These are phyloP conservation scores for Neotoxoptera formosana DNA, from an alignment of 1,140 invertebrate genomes.

Conservation along the genomic window DNA sequence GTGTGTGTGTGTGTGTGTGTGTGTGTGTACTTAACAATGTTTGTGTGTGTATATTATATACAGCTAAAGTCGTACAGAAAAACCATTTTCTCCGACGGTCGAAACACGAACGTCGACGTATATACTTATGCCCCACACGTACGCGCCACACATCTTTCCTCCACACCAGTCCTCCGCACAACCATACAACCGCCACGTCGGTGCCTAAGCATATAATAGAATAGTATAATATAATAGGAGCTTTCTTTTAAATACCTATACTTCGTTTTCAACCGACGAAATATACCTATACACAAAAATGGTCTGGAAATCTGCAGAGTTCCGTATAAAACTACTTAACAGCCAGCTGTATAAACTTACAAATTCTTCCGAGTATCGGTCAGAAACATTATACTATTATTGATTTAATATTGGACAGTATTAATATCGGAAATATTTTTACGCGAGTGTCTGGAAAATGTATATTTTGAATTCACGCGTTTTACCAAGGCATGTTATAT, in stretches of 20 bases:
- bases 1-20: background rate
- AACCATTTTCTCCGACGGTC: constrained; percentile 1
- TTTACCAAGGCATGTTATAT: background rate
- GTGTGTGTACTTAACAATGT: no score
- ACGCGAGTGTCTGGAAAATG: background rate
- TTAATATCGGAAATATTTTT: background rate
- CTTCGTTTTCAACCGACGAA: background rate
- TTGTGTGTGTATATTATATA: background rate
- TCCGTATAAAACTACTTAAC: background rate
- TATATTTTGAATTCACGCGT: background rate
- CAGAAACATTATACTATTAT: background rate
- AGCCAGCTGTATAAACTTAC: background rate
- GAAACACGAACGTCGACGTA: background rate
- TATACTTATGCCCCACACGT: background rate
- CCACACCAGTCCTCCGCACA: background rate
- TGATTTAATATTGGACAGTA: background rate
- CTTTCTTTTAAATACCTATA: background rate
- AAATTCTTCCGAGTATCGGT: background rate
- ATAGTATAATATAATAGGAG: background rate
- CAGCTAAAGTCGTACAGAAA: background rate
- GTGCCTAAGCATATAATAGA: background rate
- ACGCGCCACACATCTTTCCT: background rate
- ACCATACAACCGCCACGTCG: background rate
- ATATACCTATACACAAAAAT: background rate
- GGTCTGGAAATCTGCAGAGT: background rate